These are phyloP conservation scores for Pitta sordida DNA, from an alignment of 2,113 vertebrate genomes.

Conservation along the genomic window DNA sequence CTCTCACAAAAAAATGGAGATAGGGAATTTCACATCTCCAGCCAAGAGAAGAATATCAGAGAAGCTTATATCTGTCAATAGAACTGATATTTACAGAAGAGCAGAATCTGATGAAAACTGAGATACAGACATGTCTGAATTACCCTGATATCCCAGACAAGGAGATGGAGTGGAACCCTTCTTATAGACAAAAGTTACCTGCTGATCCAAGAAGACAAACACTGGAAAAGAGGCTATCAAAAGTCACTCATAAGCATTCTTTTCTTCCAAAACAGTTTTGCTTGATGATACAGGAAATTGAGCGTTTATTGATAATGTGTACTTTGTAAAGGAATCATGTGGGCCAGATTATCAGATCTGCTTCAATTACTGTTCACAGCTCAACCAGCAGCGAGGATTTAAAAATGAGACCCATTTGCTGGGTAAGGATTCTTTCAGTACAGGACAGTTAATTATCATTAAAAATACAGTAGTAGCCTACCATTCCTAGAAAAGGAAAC, in stretches of 20 bases:
- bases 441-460: neutral
- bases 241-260: neutral
- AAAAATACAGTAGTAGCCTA: neutral
- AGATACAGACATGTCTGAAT: constrained; percentile 21
- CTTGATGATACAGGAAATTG: constrained; percentile 41
- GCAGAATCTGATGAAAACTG: neutral
- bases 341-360: constrained; percentile 1
- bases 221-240: constrained; percentile 41
- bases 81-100: neutral
- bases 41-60: neutral
- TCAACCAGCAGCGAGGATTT: neutral
- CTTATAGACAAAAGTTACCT: neutral
- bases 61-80: neutral
- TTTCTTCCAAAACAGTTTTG: constrained; percentile 28
- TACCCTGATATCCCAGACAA: neutral
- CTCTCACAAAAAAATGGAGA: neutral
- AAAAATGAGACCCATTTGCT: neutral
- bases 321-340: neutral
- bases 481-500: neutral
- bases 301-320: constrained; percentile 28
- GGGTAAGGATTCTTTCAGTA: neutral
- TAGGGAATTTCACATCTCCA: constrained; percentile 16
- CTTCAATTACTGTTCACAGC: neutral
- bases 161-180: neutral
- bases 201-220: constrained; percentile 31